Conservation (phyloP, 1,140 invertebrate species). For the Ditylenchus dipsaci region DNA sequence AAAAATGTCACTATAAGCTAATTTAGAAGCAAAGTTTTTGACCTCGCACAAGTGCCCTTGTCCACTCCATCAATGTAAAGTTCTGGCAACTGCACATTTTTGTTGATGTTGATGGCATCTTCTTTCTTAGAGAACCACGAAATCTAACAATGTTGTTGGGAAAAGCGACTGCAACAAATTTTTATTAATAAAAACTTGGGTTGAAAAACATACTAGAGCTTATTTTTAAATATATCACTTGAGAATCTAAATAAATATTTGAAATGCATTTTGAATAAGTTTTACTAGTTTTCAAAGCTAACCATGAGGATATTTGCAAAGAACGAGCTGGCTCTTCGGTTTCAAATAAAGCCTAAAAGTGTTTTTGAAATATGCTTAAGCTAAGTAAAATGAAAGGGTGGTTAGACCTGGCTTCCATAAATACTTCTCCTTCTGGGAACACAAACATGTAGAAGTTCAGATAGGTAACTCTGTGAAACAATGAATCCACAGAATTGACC, state of each 20-base stretch:
- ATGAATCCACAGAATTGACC: constrained; percentile 45
- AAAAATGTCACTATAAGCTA: too few species aligned
- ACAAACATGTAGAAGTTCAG: constrained; percentile 57
- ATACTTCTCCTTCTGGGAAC: constrained; percentile 53
- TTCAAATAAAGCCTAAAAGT: constrained; percentile 53
- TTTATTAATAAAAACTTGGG: not conserved
- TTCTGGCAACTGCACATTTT: constrained; percentile 49
- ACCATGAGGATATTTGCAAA: constrained; percentile 55
- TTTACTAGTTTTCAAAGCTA: too few species aligned
- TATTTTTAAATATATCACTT: constrained; percentile 44
- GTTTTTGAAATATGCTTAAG: not conserved
- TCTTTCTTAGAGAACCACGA: constrained; percentile 46
- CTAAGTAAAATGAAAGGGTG: not conserved
- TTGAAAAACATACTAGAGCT: constrained; percentile 48
- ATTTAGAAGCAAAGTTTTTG: too few species aligned
- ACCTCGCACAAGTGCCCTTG: constrained; percentile 32
- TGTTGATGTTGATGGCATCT: constrained; percentile 49
- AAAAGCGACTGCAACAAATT: constrained; percentile 47
- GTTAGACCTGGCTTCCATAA: constrained; percentile 51
- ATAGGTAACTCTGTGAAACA: constrained; percentile 54
- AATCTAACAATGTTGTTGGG: constrained; percentile 45
- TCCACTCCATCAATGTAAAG: constrained; percentile 36
- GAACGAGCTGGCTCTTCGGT: constrained; percentile 44
- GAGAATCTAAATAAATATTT: constrained; percentile 30
- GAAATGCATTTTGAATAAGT: too few species aligned